A percentile compares a stretch with the other conserved stretches of the same genome.
Conservation (phyloP, 1,140 invertebrate species). For the Colletes latitarsis region DNA sequence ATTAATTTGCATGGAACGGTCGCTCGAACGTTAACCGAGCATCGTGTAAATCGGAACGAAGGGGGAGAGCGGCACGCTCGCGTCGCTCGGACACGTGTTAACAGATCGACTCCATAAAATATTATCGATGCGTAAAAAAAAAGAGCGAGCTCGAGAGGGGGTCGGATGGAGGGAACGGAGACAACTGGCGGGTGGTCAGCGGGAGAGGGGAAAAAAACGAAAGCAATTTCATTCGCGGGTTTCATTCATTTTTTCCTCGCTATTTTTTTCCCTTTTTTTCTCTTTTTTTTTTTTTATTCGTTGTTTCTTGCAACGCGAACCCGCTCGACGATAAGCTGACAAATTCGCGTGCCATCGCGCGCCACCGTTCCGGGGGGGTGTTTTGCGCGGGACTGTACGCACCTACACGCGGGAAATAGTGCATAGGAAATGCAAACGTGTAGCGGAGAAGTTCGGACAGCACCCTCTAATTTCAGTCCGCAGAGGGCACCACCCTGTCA, state of each 20-base stretch:
- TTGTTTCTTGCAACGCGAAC: conserved; percentile 38
- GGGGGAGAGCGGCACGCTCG: conserved; percentile 15
- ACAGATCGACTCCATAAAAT: conserved; percentile 64
- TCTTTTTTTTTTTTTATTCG: conserved; percentile 8
- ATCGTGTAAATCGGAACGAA: conserved; percentile 12
- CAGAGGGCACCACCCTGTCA: conserved; percentile 72
- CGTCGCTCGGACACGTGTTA: conserved; percentile 45
- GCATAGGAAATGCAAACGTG: conserved; percentile 77
- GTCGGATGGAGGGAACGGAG: not conserved
- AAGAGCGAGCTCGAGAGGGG: not conserved
- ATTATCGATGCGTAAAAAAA: conserved; percentile 45
- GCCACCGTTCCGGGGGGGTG: not conserved
- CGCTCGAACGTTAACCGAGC: not conserved
- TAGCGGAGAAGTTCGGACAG: conserved; percentile 73
- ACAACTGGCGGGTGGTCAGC: conserved; percentile 1
- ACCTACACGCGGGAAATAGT: conserved; percentile 71
- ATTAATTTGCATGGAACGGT: not conserved
- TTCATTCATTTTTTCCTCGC: conserved; percentile 51
- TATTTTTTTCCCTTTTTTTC: not conserved
- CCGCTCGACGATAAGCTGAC: conserved; percentile 56
- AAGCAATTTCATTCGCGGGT: conserved; percentile 62
- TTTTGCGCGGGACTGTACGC: conserved; percentile 61
- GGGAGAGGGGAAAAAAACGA: conserved; percentile 30
- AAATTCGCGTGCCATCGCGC: conserved; percentile 36
- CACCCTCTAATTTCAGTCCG: conserved; percentile 72